Evolutionary conservation across 2,888 invertebrate genomes (phyloP), one percentile per base, ranked within the genome.

Genomic region (Hetaerina titia): DNA sequence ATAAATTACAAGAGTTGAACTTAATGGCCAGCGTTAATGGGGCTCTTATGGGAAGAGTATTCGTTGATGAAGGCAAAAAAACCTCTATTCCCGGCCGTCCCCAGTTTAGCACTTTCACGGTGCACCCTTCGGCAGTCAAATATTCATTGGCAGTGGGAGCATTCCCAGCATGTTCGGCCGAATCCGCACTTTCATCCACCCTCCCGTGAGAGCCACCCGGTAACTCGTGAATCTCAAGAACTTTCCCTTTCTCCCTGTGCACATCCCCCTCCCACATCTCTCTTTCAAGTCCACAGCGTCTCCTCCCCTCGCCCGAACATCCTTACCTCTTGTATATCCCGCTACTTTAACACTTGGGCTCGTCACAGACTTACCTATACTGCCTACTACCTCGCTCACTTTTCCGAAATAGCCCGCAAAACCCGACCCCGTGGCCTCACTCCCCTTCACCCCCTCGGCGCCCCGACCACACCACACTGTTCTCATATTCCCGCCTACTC

Each of bases 71-170:
- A 15, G 31, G n/a, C n/a, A 31, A 13, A 4, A 81, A 13, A 31
- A 81, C 31, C 8, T n/a, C 22, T 69, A 17, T 22, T 74, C 19
- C 22, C 45, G 64, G 22, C 19, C n/a, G n/a, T 56, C 22, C 22
- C 56, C 56, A 56, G 8, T 69, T 69, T 56, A 92, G 56, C 64
- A 56, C 69, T 57, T 92, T n/a, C 92, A 45, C 69, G 56, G 69
- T 56, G 69, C 92, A 22, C 69, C 92, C 90, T 5, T 45, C 31
- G 81, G 31, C 92, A 15, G 92, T 92, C 92, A 92, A 92, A 92
- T 92, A 92, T 92, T 92, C 92, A 92, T 92, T 69, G 92, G 92
- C 92, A 56, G 45, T 56, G 74, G 92, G 69, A 92, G 69, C 45
- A 69, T 69, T 64, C 90, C 69, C 92, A 92, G 45, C 92, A 74